Base-by-base conservation (phyloP, 2,113 vertebrate species). In the Tor tambroides region DNA sequence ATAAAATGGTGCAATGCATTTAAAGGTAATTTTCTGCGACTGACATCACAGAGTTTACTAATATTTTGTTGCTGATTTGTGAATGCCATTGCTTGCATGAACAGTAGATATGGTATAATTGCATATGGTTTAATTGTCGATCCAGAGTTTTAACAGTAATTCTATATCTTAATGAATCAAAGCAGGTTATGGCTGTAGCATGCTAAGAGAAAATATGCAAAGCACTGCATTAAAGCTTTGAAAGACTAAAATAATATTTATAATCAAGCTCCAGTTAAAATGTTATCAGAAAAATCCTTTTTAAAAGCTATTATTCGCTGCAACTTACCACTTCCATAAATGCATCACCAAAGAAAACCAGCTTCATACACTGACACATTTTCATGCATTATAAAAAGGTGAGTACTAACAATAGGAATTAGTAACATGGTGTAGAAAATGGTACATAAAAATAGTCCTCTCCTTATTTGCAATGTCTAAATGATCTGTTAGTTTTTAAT, bases 81-180 rank as follows among this genome's bases (percentile, higher is more conserved):
- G 2, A 32, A 67, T 67, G 28, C 15, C 17, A 15, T 67, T 67
- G 28, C 14, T 67, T 67, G 11, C 28, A 2, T 30, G 28, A 67
- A 67, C 63, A 67, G 14, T 7, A 67, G 28, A 67, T 30, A 28
- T 65, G 61, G n/a, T 63, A 5, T 14, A 65, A 28, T 6, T 28
- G 7, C 12, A 0, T 0, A 30, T 15, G n/a, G n/a, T n/a, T n/a
- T n/a, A 30, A 30, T 2, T 3, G 10, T 46, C 0, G 10, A 46
- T 46, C 43, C 43, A 46, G 43, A 46, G 3, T 46, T 46, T 46
- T 46, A 9, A 41, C 41, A 9, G 41, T 41, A 41, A 41, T 41
- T 9, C 41, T 0, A 41, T 41, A 41, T 9, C 41, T 41, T 9
- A 41, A n/a, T 28, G 10, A 67, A 12, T 30, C 15, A 69, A 32